Evolutionary conservation across 2,888 invertebrate genomes (phyloP), one percentile per base, ranked within the genome.

Genomic region (Furcula furcula): DNA sequence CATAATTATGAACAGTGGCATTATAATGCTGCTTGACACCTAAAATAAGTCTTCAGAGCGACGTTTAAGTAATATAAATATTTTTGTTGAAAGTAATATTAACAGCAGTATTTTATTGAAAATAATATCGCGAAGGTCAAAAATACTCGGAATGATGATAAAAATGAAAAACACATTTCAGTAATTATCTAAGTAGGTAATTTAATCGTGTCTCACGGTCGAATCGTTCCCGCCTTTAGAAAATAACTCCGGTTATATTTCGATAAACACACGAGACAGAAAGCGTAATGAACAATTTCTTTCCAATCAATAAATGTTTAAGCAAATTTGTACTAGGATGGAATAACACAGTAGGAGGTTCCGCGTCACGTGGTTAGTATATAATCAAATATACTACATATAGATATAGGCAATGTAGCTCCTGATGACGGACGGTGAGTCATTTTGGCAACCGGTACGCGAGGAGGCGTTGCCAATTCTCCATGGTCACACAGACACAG

Each of bases 381-480:
- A 55, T 50, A 40, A 46, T 26, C 27, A 12, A 7, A n/a, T 23
- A 4, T 23, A 22, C 21, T 14, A 21, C 16, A 33, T 40, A 34
- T 43, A 40, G 41, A 40, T 40, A 38, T 43, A 44, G 37, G 33
- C 40, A 26, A 3, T 47, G 55, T 56, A 55, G 37, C 55, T 49
- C 48, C 37, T 49, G 54, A 56, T 60, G 59, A 53, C 46, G 56
- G 59, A 53, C 46, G 56, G 58, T 82, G 76, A 82, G 58, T 80
- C 74, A 78, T 83, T 83, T 84, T 85, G 78, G 83, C 81, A 79
- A 78, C 72, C 68, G 69, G 76, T 76, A 62, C 60, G 66, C 63
- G 62, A 69, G 75, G 56, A 74, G 87, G 87, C 83, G 87, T 75
- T 61, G 63, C 76, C 76, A 65, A 73, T 77, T 76, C 59, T 60